Base-by-base conservation (phyloP, 2,888 invertebrate species). In the Escarpia spicata region DNA sequence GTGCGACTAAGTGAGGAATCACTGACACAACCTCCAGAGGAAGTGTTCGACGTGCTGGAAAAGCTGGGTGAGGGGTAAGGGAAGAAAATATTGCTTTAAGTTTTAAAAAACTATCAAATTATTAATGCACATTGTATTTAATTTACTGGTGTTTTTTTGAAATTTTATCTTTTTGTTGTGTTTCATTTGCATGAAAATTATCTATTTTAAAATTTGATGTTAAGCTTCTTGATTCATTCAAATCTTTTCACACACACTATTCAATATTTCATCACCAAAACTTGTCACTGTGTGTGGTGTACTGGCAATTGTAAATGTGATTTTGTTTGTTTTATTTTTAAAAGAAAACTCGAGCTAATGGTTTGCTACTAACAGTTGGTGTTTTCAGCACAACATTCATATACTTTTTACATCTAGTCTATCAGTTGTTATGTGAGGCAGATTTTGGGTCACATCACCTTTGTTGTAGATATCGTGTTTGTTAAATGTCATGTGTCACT, bases 11-110 rank as follows among this genome's bases (percentile, higher is more conserved):
- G 99, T 45, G 99, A 99, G 96, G 99, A 99, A 97, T 98, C 98
- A 96, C 97, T 99, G 95, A 98, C 99, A 94, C 98, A 99, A 95
- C 99, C 99, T 96, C 99, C 99, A 0, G 99, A 99, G 97, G 99
- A 99, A 97, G 99, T 99, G 91, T 99, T 99, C 97, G 99, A 99
- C 96, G 98, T 99, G 96, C 98, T 99, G 96, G 99, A 99, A 97
- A 99, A 99, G 97, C 97, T 99, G 93, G 99, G 99, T 95, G 99
- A 99, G 97, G 99, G 99, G 97, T 97, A 92, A 37, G 45, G 45
- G 44, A 91, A 45, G 44, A 44, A 90, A 37, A 92, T 52, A 1
- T 37, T 37, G 37, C 37, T 37, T 37, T n/a, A 75, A 26, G 75
- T 75, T 75, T 75, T 26, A 75, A 75, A 60, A 52, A 52, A 52